Percentiles rank a stretch among this genome's conserved stretches.
Conservation (phyloP, 2,797 vertebrate genomes). For the Premnoplex brunnescens region DNA sequence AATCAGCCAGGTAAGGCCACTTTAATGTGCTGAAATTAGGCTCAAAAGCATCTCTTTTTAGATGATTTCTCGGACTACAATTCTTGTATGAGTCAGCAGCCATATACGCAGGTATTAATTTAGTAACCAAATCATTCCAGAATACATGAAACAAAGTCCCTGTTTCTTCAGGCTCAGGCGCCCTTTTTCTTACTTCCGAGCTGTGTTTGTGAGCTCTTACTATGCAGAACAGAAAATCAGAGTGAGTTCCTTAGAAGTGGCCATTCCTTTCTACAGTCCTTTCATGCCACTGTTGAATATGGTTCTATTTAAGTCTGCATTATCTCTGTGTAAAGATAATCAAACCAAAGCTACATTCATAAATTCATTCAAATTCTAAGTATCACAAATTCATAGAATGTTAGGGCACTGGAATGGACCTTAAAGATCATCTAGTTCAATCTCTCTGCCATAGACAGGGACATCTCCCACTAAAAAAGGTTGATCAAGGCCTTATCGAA, state of each 20-base stretch:
- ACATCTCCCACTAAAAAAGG: background rate
- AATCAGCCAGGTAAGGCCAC: background rate
- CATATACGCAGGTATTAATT: background rate
- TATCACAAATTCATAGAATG: background rate
- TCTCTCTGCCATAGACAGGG: accelerated
- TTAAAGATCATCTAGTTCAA: background rate
- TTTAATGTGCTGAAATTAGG: background rate
- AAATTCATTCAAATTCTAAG: background rate
- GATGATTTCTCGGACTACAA: background rate
- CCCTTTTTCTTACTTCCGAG: background rate
- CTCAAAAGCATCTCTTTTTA: background rate
- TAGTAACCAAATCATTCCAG: background rate
- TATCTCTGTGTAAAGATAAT: background rate
- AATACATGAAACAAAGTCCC: background rate
- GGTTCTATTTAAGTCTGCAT: background rate
- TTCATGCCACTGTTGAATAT: accelerated
- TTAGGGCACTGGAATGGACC: background rate
- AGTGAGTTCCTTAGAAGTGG: background rate
- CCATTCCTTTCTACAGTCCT: background rate
- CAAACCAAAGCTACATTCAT: background rate
- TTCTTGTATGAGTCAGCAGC: background rate
- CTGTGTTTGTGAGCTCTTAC: background rate
- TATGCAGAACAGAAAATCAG: background rate
- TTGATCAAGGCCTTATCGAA: background rate
- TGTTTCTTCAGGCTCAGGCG: background rate